These are phyloP conservation scores for Herminia tarsipennalis DNA, from an alignment of 2,888 invertebrate species.

Conservation along the genomic window DNA sequence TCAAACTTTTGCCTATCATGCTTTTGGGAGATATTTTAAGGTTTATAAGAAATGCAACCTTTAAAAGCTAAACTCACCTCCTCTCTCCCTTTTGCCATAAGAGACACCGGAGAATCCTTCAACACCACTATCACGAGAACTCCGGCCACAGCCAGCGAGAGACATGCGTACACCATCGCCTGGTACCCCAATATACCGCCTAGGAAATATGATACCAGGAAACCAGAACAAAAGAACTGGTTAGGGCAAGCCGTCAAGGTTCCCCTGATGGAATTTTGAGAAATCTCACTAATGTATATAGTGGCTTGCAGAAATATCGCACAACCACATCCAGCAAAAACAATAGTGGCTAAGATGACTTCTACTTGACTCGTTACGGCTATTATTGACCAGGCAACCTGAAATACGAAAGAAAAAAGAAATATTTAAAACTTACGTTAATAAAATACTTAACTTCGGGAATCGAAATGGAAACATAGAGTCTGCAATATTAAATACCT, in stretches of 20 bases:
- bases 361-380: slow-evolving; percentile 53
- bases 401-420: slow-evolving; percentile 29
- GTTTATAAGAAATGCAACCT: not conserved
- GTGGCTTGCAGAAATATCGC: slow-evolving; percentile 56
- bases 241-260: slow-evolving; percentile 61
- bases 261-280: slow-evolving; percentile 68
- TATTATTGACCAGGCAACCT: slow-evolving; percentile 66
- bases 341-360: slow-evolving; percentile 55
- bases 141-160: slow-evolving; percentile 49
- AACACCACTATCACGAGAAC: slow-evolving; percentile 46
- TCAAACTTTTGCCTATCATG: not conserved
- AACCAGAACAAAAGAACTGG: slow-evolving; percentile 62
- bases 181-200: slow-evolving; percentile 62
- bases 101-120: slow-evolving; percentile 63
- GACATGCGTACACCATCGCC: slow-evolving; percentile 57
- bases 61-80: slow-evolving; percentile 45
- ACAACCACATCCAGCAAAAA: slow-evolving; percentile 61
- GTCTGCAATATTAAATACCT: no score
- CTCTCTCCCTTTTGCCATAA: slow-evolving; percentile 63
- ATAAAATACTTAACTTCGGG: no score
- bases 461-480: no score
- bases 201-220: slow-evolving; percentile 63
- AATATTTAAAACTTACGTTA: no score
- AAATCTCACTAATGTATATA: slow-evolving; percentile 66
- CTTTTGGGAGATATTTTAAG: not conserved